phyloP scores from a whole-genome alignment of 2,888 invertebrate species.

The Trichogramma evanescens region DNA sequence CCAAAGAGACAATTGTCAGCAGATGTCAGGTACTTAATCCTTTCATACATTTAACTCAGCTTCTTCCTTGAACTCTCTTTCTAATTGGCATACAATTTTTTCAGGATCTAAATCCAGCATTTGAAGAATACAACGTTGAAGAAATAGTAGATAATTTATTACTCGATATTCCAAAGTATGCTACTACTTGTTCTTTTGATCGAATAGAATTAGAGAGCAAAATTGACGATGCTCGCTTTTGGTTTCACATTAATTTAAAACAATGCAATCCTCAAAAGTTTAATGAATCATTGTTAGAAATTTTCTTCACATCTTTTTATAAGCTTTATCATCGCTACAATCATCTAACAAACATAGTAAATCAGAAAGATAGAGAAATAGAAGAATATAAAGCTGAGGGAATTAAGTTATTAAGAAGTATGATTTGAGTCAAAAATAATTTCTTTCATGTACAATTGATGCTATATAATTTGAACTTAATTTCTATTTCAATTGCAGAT shows the following conservation, averaged over 20 bases:
- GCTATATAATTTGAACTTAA: background rate
- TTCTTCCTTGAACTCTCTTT: background rate
- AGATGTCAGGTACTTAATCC: conserved; percentile 30
- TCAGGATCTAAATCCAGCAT: conserved; percentile 36
- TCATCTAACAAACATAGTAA: conserved; percentile 32
- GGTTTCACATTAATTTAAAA: conserved; percentile 32
- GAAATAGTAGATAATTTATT: conserved; percentile 30
- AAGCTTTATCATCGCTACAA: conserved; percentile 30
- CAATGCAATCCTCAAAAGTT: conserved; percentile 29
- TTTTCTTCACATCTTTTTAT: conserved; percentile 29
- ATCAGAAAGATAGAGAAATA: conserved; percentile 40
- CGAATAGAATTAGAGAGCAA: conserved; percentile 29
- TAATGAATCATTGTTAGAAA: conserved; percentile 33
- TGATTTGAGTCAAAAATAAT: background rate
- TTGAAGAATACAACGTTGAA: conserved; percentile 27
- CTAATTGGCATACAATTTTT: conserved; percentile 8
- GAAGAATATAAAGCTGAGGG: conserved; percentile 39
- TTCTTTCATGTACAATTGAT: conserved; percentile 1
- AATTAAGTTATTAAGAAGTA: conserved; percentile 36
- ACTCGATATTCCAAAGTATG: conserved; percentile 29
- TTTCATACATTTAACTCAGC: background rate
- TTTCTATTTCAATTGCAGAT: conserved; percentile 26
- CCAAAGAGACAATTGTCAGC: conserved; percentile 23
- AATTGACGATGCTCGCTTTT: conserved; percentile 32
- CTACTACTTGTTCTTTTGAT: conserved; percentile 21